Conservation (phyloP, 2,797 vertebrate genomes). For the Eutrigla gurnardus region DNA sequence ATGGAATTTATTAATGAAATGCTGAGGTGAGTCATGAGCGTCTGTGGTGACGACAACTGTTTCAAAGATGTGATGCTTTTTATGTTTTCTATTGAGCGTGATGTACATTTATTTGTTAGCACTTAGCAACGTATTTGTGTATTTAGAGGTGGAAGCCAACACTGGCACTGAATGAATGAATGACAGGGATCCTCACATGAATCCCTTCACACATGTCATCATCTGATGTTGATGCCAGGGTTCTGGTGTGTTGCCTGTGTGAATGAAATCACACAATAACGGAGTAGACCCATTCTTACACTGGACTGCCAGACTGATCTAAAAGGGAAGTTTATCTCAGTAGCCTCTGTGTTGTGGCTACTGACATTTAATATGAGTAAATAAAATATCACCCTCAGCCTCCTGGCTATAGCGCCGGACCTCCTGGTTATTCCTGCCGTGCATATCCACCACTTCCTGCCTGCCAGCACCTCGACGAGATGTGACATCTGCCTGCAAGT, state of each 20-base stretch:
- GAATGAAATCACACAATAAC: slow-evolving; percentile 24
- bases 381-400: slow-evolving; percentile 11
- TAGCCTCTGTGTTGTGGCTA: slow-evolving; percentile 5
- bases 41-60: background rate
- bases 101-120: background rate
- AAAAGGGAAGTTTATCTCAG: background rate
- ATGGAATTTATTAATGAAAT: background rate
- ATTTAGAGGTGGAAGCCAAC: background rate
- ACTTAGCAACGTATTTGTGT: background rate
- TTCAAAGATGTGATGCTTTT: background rate
- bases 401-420: background rate
- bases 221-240: slow-evolving; percentile 12
- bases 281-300: background rate
- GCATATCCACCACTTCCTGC: background rate
- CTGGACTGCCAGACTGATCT: background rate
- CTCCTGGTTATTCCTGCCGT: background rate
- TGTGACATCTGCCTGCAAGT: slow-evolving; percentile 1
- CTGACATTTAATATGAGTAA: slow-evolving; percentile 28
- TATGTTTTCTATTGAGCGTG: background rate
- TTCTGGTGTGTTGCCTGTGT: slow-evolving; percentile 26
- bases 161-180: background rate
- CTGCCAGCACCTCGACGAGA: slow-evolving; percentile 5
- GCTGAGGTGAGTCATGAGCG: background rate
- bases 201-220: background rate
- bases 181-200: background rate